Evolutionary conservation across 1,140 invertebrate species (phyloP).

Genomic region (Colletes gigas): DNA sequence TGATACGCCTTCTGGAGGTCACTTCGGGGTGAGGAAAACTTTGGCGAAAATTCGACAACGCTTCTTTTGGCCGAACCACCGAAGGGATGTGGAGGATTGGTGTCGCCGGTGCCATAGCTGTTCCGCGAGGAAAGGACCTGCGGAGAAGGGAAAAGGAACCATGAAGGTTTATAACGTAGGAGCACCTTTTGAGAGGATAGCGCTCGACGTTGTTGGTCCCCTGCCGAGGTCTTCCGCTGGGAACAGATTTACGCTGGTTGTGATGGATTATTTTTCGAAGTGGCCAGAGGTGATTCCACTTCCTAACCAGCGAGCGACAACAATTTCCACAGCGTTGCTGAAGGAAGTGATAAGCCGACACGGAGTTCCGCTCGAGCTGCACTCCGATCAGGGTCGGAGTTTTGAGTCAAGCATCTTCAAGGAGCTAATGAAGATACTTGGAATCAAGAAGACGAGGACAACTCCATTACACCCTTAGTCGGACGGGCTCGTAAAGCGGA

Average conservation of each 20-base stretch:
- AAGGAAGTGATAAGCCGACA: not conserved
- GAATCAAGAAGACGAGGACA: not conserved
- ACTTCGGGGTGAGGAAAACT: constrained; percentile 13
- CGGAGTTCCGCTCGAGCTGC: not conserved
- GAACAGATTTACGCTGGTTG: not conserved
- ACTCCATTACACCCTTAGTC: not conserved
- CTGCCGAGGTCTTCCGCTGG: not conserved
- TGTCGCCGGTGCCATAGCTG: not conserved
- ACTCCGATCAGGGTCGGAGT: constrained; percentile 3
- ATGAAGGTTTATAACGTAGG: constrained; percentile 2
- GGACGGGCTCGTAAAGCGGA: not conserved
- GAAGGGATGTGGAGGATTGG: not conserved
- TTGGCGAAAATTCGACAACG: not conserved
- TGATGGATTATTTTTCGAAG: constrained; percentile 7
- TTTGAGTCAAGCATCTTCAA: not conserved
- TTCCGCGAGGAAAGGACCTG: not conserved
- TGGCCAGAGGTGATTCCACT: not conserved
- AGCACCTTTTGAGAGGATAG: constrained; percentile 1
- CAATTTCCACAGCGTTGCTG: not conserved
- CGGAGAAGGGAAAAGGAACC: not conserved
- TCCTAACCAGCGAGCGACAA: not conserved
- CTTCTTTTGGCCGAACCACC: not conserved
- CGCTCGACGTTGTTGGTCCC: not conserved
- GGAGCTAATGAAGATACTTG: not conserved
- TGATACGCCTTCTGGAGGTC: not conserved